These are phyloP conservation scores for Junco hyemalis DNA, from an alignment of 2,113 vertebrate species.

Conservation along the genomic window DNA sequence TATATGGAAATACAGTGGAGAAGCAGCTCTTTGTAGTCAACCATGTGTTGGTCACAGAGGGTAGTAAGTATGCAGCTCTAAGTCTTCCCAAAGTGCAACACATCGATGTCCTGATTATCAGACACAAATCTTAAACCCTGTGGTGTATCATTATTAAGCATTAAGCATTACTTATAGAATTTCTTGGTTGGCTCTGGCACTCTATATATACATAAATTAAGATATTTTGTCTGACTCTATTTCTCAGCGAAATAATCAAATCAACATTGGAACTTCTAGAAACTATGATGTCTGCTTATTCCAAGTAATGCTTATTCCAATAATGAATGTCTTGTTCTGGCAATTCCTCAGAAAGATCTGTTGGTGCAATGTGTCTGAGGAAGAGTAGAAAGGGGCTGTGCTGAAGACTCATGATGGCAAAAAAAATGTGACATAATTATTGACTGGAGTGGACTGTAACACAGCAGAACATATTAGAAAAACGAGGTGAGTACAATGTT, in stretches of 20 bases:
- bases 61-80: not conserved
- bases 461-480: not conserved
- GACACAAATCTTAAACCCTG: not conserved
- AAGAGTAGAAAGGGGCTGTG: not conserved
- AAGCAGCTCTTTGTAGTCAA: not conserved
- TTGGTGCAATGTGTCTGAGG: accelerated
- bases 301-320: not conserved
- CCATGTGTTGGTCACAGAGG: not conserved
- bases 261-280: not conserved
- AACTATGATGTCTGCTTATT: not conserved
- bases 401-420: not conserved
- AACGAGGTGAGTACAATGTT: not conserved
- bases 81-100: not conserved
- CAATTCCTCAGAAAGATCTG: not conserved
- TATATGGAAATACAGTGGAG: accelerated
- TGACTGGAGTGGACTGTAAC: not conserved
- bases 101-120: not conserved
- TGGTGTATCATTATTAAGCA: not conserved
- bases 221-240: not conserved
- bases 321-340: not conserved
- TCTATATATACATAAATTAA: not conserved
- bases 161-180: not conserved
- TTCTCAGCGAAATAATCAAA: not conserved
- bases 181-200: not conserved
- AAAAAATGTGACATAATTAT: not conserved